Evolutionary conservation across 2,888 invertebrate genomes (phyloP), one percentile per base, ranked within the genome.

Genomic region (Cataglyphis altisquamis): DNA sequence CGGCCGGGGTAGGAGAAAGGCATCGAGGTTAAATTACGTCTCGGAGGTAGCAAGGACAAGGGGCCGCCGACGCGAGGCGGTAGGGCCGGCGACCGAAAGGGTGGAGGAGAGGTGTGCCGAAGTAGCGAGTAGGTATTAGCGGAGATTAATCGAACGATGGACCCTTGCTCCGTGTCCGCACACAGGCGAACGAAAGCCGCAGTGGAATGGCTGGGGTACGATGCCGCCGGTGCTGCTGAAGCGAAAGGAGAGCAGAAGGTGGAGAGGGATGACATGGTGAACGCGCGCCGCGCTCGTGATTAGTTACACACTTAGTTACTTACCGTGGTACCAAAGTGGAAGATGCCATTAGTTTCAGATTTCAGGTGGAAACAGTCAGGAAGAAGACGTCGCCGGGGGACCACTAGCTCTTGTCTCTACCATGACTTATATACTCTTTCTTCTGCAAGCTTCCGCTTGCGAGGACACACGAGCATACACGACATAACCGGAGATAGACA

Each of bases 61-160:
- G 87, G 88, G 86, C 73, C 84, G 90, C 73, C 84, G 89, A 91
- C 77, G 84, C 84, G 84, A 83, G 85, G 84, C 83, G 86, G 88
- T 87, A 88, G 87, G 87, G 88, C 87, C 60, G 84, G 78, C 81
- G 91, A 90, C 89, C 89, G 88, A 91, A 90, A 86, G 86, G 86
- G 64, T 41, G 82, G 86, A 87, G 88, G 85, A 86, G 88, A 84
- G 87, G 88, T 87, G 88, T 87, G 90, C 88, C 85, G 89, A 89
- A 89, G 88, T 90, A 92, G 91, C 90, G 90, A 90, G 90, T 90
- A 90, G 90, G 92, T 92, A 94, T 93, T 94, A 94, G 91, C 91
- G 88, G 90, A 92, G 94, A 93, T 94, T 94, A 93, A 93, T 93
- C 92, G 92, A 89, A 91, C 89, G 91, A 87, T 86, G 77, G 75